Evolutionary conservation across 2,113 vertebrate genomes (phyloP), one percentile per base, ranked within the genome.

Genomic region (Oxyura jamaicensis): DNA sequence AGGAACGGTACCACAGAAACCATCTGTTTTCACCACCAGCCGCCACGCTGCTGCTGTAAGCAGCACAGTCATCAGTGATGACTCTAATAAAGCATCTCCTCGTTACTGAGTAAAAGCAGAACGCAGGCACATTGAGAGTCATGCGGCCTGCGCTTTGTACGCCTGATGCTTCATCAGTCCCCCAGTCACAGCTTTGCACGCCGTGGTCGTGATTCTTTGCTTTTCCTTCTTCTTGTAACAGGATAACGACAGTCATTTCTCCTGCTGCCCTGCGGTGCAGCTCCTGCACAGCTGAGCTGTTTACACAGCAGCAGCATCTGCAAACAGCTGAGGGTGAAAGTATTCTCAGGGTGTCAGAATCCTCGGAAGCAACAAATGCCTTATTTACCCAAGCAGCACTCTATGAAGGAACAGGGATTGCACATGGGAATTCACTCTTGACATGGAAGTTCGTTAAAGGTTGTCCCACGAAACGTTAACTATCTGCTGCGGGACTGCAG

Each of bases 151-250:
- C n/a, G 5, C 25, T 35, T 8, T 1, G 8, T 7, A 1, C 0
- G 0, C 8, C 10, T 48, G 29, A 3, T 1, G 0, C 39, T 22
- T 33, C 8, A 0, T 17, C 4, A 1, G 9, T n/a, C 52, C 33
- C 77, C 8, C 42, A 1, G 3, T 2, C 11, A 6, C 5, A 9
- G 1, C 23, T 14, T 16, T 1, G 0, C 29, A 2, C 1, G 50
- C 26, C 19, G 0, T 0, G 19, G 13, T 8, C 5, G 1, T 5
- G 7, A 10, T n/a, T 13, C 23, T 35, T 48, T 33, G 13, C 42
- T 11, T 3, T 55, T n/a, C 8, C 42, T 29, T 3, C 73, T 10
- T 21, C 79, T 42, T 39, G 35, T 0, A 1, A 16, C 0, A n/a
- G 53, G 62, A 9, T 59, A 31, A 25, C 8, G 4, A 16, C 63